phyloP scores from a whole-genome alignment of 2,888 invertebrate species.

The Plagodis dolabraria region DNA sequence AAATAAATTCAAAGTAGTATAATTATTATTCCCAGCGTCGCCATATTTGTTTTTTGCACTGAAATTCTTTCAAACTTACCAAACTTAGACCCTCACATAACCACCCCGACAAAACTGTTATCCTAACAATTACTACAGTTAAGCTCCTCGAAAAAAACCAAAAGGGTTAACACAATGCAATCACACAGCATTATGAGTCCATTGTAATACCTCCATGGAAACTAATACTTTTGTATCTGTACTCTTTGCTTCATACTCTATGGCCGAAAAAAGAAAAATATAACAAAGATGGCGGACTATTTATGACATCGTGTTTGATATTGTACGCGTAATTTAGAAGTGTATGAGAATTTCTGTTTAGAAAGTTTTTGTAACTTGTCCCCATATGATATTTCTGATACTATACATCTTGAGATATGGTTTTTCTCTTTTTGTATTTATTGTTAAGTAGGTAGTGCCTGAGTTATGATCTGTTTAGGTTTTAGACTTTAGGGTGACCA shows the following conservation, averaged over 20 bases:
- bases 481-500: no score
- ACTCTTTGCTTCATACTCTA: constrained; percentile 22
- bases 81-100: constrained; percentile 4
- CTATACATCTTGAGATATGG: constrained; percentile 4
- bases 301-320: constrained; percentile 31
- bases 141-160: constrained; percentile 45
- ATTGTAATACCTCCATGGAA: constrained; percentile 43
- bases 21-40: no score
- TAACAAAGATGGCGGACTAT: constrained; percentile 44
- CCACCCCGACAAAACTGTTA: constrained; percentile 41
- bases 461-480: background rate
- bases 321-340: constrained; percentile 17
- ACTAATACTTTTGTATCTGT: constrained; percentile 46
- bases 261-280: constrained; percentile 25
- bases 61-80: background rate
- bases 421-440: background rate
- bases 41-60: no score
- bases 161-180: constrained; percentile 51
- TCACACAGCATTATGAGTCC: constrained; percentile 45
- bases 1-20: no score
- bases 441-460: background rate
- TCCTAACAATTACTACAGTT: constrained; percentile 55
- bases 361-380: constrained; percentile 3
- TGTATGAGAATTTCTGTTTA: constrained; percentile 11
- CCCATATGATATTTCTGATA: background rate